Base-by-base conservation (phyloP, 53 echinoderm and acorn worm species). In the Echinometra lucunter region DNA sequence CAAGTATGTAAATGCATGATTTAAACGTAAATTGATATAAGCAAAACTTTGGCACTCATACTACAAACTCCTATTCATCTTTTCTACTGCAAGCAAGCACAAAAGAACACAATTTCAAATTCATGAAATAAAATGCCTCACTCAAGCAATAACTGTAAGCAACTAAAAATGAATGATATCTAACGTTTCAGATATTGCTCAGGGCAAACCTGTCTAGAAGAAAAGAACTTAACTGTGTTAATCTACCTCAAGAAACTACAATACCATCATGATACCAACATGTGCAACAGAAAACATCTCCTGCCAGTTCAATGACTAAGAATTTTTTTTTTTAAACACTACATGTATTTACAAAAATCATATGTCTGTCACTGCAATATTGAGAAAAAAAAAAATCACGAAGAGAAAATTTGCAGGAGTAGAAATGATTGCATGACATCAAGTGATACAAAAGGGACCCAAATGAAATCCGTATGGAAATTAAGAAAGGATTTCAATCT, bases 401-500 rank as follows among this genome's bases (percentile, higher is more conserved):
- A 13, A 53, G 6, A 78, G 32, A 72, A 12, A 35, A 35, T 11
- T 10, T 35, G 53, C 53, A 11, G 3, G 34, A 35, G 35, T 32
- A 72, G 32, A 72, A 72, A 72, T 72, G 34, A 72, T 78, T 78
- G n/a, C n/a, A n/a, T n/a, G n/a, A n/a, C n/a, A n/a, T 78, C 23
- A 69, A 69, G 69, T 12, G 32, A 32, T 30, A 69, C 11, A 34
- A 30, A 32, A 69, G 34, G 32, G 34, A 69, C 2, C 34, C 69
- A 69, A 32, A 1, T 32, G 34, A 69, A 69, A 69, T 69, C 2
- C 69, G 32, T 69, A 5, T 10, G 34, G 32, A 69, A 69, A 5
- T 8, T 3, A 15, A 63, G 23, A 63, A 63, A 63, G 23, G 16
- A 63, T 11, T 63, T 21, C 23, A 63, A 21, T 23, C 63, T 4